Base-by-base conservation (phyloP, 53 echinoderm and acorn worm genomes). In the Henricia sp. region DNA sequence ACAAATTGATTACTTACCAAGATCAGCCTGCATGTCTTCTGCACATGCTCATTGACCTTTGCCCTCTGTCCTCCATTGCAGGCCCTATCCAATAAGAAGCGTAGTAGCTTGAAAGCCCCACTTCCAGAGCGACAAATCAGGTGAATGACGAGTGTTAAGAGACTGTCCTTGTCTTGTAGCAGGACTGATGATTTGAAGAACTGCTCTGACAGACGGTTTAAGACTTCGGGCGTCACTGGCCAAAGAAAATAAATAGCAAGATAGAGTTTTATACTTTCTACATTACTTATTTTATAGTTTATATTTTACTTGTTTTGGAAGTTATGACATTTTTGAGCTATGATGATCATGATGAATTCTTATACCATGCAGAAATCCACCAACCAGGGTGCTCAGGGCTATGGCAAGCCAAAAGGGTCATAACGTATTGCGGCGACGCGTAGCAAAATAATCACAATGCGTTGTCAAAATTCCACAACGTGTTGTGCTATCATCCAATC, bases 91-190 rank as follows among this genome's bases (percentile, higher is more conserved):
- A 99, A 60, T 30, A 99, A 63, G 84, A 99, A 99, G 44, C 88
- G 76, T 17, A 99, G 89, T 28, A 99, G 89, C 53, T 94, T 90
- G 84, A 90, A 99, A 17, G 99, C 94, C 8, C 94, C 97, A 35
- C 86, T 99, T 37, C 99, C 99, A 0, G 99, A 99, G 63, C 85
- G 85, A 52, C 99, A 95, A 64, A 99, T 95, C 38, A 99, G 92
- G 76, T 94, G 97, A 53, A 99, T 99, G 58, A 99, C 84, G 32
- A 99, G 87, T 3, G 90, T 88, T 44, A 95, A 82, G 12, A 95
- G 92, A 51, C 88, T 94, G 68, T 99, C 99, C 39, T 90, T 83
- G 82, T 99, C 99, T 67, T 89, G 84, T 59, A 88, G 73, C 39
- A 96, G 83, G 52, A 96, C 68, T 28, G 90, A 68, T 1, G 92